A percentile compares a stretch with the other conserved stretches of the same genome.
Evolutionary conservation across 2,888 invertebrate genomes (phyloP).

Genomic region (Leucophenga montana): DNA sequence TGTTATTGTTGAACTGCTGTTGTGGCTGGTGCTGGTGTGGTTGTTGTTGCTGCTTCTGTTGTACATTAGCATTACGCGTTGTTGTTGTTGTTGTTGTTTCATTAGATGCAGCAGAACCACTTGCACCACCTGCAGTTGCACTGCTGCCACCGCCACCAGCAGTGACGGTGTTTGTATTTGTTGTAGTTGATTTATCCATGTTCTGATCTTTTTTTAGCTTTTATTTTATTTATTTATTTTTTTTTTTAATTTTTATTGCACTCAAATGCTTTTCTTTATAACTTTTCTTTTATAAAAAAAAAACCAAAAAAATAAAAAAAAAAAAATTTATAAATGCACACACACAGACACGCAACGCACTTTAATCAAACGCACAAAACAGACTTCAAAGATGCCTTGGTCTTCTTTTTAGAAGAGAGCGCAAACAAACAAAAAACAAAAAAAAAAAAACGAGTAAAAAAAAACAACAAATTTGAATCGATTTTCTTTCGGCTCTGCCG

Average conservation of each 20-base stretch:
- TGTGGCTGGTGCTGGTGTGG: no score
- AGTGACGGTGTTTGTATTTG: conserved; percentile 44
- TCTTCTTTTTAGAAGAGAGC: conserved; percentile 6
- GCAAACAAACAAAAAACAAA: conserved; percentile 1
- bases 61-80: background rate
- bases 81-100: background rate
- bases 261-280: background rate
- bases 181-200: conserved; percentile 57
- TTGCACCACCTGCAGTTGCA: background rate
- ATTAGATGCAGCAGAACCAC: conserved; percentile 28
- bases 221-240: conserved; percentile 1
- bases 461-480: background rate
- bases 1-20: no score
- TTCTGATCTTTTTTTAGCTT: conserved; percentile 30
- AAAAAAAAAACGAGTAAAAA: background rate
- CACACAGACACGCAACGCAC: conserved; percentile 22
- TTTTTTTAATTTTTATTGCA: background rate
- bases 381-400: conserved; percentile 35
- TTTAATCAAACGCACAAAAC: conserved; percentile 32
- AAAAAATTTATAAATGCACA: conserved; percentile 15
- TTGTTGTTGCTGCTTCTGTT: background rate
- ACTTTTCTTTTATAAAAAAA: background rate
- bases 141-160: conserved; percentile 16
- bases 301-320: no score
- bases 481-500: conserved; percentile 5